Evolutionary conservation across 2,797 vertebrate genomes (phyloP).

Genomic region (Parotocinclus haroldoi): DNA sequence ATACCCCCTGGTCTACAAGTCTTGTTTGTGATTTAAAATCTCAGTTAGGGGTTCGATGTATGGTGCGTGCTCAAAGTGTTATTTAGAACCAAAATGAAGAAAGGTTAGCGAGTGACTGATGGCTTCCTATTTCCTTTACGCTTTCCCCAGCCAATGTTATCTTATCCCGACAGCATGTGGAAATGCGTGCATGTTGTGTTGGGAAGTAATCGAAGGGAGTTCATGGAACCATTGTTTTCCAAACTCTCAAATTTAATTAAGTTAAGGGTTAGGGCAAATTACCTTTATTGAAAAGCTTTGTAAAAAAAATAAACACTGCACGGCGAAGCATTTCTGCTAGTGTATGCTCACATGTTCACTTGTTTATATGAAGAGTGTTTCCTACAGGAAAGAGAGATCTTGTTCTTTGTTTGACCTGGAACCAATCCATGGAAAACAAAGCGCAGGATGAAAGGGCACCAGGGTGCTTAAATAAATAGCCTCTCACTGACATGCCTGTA

Average conservation of each 20-base stretch:
- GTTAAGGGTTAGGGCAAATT: conserved; percentile 7
- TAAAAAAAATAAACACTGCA: too few relatives aligned
- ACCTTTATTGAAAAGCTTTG: conserved; percentile 9
- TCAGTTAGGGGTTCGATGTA: conserved; percentile 17
- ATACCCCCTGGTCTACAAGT: conserved; percentile 4
- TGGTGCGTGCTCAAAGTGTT: conserved; percentile 32
- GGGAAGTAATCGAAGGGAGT: conserved; percentile 47
- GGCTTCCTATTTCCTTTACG: conserved; percentile 65
- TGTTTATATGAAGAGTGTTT: conserved; percentile 22
- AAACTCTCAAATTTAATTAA: conserved; percentile 25
- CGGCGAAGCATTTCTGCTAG: neutral
- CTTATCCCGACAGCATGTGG: conserved; percentile 62
- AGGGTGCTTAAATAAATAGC: neutral
- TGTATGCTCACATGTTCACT: conserved; percentile 16
- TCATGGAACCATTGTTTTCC: conserved; percentile 50
- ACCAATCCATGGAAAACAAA: conserved; percentile 32
- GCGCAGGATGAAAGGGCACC: conserved; percentile 32
- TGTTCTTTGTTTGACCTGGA: conserved; percentile 33
- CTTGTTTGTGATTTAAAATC: conserved; percentile 37
- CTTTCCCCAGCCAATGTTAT: conserved; percentile 61
- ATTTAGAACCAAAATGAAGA: conserved; percentile 55
- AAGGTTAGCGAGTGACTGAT: conserved; percentile 64
- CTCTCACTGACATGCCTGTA: conserved; percentile 6
- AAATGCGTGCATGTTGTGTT: conserved; percentile 57
- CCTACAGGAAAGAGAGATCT: conserved; percentile 31